A percentile compares a stretch with the other conserved stretches of the same genome.
Evolutionary conservation across 2,888 invertebrate genomes (phyloP).

Genomic region (Parnassius apollo): DNA sequence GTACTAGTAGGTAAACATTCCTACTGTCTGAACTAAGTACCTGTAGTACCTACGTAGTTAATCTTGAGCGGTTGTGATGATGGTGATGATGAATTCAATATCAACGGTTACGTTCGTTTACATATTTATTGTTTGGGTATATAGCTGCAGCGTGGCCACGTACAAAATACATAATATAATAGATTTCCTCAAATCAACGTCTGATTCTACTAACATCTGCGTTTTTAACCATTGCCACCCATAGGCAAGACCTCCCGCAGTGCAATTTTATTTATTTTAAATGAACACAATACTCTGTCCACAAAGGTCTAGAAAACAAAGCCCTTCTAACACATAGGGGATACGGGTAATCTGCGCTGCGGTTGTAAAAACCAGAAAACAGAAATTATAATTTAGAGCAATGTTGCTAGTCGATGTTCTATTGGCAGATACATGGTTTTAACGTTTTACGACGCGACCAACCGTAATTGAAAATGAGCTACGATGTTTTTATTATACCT

Average conservation of each 20-base stretch:
- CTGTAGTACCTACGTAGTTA: too few relatives aligned
- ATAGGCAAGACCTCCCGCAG: conserved; percentile 28
- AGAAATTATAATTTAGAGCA: conserved; percentile 38
- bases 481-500: conserved; percentile 33
- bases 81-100: too few relatives aligned
- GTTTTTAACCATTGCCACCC: conserved; percentile 12
- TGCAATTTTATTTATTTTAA: conserved; percentile 24
- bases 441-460: conserved; percentile 42
- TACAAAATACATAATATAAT: too few relatives aligned
- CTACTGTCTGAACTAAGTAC: too few relatives aligned
- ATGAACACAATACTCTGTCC: conserved; percentile 28
- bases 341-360: conserved; percentile 71
- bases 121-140: too few relatives aligned
- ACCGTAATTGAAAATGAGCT: conserved; percentile 49
- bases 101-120: too few relatives aligned
- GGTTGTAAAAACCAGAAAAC: conserved; percentile 47
- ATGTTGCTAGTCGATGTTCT: conserved; percentile 37
- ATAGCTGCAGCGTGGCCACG: too few relatives aligned
- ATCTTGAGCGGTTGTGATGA: too few relatives aligned
- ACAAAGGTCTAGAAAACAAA: conserved; percentile 31
- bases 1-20: too few relatives aligned
- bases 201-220: not conserved
- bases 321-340: conserved; percentile 62
- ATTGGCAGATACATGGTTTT: conserved; percentile 39
- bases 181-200: too few relatives aligned